Evolutionary conservation across 2,888 invertebrate genomes (phyloP).

Genomic region (Eumacrocentrus americanus): DNA sequence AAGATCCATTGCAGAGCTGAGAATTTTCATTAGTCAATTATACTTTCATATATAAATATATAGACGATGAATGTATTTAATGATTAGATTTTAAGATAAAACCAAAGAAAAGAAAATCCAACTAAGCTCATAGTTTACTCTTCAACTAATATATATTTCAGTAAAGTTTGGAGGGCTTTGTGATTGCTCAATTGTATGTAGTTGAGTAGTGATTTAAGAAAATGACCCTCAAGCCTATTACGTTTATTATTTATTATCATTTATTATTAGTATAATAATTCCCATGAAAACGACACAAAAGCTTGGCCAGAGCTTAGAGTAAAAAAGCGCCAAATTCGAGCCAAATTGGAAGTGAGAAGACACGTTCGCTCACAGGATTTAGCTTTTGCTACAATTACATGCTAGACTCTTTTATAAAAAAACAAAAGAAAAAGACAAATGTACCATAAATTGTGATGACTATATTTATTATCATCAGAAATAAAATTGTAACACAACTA

Average conservation of each 20-base stretch:
- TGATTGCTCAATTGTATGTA: background rate
- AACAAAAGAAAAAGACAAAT: no score
- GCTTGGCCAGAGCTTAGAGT: background rate
- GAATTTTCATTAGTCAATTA: background rate
- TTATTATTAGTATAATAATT: background rate
- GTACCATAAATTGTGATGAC: background rate
- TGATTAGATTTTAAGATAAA: background rate
- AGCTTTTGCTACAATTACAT: constrained; percentile 9
- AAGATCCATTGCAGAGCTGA: no score
- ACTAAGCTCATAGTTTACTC: background rate
- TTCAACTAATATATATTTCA: no score
- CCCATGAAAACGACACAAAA: background rate
- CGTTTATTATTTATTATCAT: background rate
- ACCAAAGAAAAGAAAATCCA: background rate
- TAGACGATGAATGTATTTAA: background rate
- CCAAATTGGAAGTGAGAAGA: background rate
- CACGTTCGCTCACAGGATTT: background rate
- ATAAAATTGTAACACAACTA: background rate
- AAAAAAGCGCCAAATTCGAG: background rate
- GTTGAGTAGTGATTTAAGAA: background rate
- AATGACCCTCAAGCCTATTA: background rate
- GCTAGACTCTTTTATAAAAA: background rate
- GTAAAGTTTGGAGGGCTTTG: background rate
- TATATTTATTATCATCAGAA: background rate
- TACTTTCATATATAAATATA: background rate